Base-by-base conservation (phyloP, 2,888 invertebrate genomes). In the Strigamia maritima region DNA sequence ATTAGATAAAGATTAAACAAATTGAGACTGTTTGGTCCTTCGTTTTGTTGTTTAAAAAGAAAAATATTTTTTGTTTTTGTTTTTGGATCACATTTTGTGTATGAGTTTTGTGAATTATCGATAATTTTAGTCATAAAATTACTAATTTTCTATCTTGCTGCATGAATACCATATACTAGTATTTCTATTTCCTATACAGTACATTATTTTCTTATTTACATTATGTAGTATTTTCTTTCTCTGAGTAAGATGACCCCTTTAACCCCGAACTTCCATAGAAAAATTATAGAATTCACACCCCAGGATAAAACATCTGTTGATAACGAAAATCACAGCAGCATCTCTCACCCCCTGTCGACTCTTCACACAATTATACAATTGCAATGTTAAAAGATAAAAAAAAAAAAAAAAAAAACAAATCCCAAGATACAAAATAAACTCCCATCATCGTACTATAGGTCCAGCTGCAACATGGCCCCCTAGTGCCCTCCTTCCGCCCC, bases 321-420 rank as follows among this genome's bases (percentile, higher is more conserved):
- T 70, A 70, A 70, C 70, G 70, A 70, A 70, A 70, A 70, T 70
- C 70, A 70, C 70, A 70, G 70, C 70, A 70, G 70, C 26, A 70
- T 70, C 28, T 28, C 26, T 12, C 12, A 26, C 70, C 70, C 70
- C 70, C 28, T 26, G 26, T 26, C 8, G 26, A 10, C 70, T n/a
- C 28, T 70, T 70, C 70, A 70, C 70, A 70, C 70, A 70, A 70
- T 70, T 26, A 24, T 28, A 70, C 70, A 70, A 70, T 70, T 70
- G 70, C 70, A 70, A 54, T 54, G 54, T 54, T 54, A n/a, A 54
- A 54, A 54, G 19, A 54, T 19, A 54, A 54, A 54, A 54, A n/a
- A 44, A 44, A 44, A 44, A n/a, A n/a, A 44, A 65, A 65, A 28
- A 70, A 28, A 70, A 70, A 70, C 26, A 7, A 70, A 70, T 70